Base-by-base conservation (phyloP, 2,797 vertebrate species). In the Hoplostethus mediterraneus region DNA sequence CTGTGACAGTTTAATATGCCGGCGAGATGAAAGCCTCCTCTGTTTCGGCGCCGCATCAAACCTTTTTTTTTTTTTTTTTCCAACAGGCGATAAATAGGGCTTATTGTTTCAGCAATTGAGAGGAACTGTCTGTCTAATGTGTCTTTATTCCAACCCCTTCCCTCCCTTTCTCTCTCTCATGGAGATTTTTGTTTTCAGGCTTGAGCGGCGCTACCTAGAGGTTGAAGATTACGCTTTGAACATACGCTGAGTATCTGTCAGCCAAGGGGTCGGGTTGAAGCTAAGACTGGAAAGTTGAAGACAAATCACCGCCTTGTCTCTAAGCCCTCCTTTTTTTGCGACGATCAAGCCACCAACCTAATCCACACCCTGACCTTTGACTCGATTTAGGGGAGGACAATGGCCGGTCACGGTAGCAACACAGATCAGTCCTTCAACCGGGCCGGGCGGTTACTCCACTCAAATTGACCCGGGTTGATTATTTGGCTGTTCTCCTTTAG, bases 1-100 rank as follows among this genome's bases (percentile, higher is more conserved):
- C 90, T 82, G 87, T 93, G 94, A 94, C 93, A 94, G 91, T 95
- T 95, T 94, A 94, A 95, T 94, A 93, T 87, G 89, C 76, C 84
- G 59, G 77, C 45, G 83, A 90, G 91, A 93, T 91, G 90, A 93
- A 89, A 90, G 90, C 84, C 75, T 42, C 81, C 79, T 86, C 87
- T 91, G 89, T 91, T 91, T 87, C 87, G 13, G 69, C 58, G 79
- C 86, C 92, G 73, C 82, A 82, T 90, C 91, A 91, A 91, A 86
- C 85, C 82, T 82, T 89, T 81, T n/a, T n/a, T n/a, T n/a, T n/a
- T n/a, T n/a, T n/a, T n/a, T n/a, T n/a, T n/a, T 80, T 90, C 86
- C 92, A 93, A 94, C 82, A 90, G 90, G 77, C 79, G 73, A 90
- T 94, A 94, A 95, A 94, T 93, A 93, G 90, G 90, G 92, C 88